Conservation (phyloP, 2,888 invertebrate species). For the Nephrotoma flavescens region DNA sequence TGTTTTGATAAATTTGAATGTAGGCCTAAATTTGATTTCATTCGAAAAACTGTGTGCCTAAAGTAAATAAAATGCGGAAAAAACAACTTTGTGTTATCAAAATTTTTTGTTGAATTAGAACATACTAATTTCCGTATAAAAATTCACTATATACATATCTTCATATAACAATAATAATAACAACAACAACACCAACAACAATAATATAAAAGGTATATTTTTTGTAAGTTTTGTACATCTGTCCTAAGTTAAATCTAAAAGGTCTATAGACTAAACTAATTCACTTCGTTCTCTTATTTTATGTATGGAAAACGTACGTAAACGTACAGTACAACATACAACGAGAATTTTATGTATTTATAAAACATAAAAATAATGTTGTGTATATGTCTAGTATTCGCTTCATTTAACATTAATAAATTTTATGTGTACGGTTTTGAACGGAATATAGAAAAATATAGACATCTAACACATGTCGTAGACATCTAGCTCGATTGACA, state of each 20-base stretch:
- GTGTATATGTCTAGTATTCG: neutral
- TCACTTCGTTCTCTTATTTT: neutral
- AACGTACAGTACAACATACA: neutral
- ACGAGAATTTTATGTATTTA: neutral
- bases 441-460: neutral
- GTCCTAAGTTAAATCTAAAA: neutral
- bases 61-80: neutral
- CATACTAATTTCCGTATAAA: neutral
- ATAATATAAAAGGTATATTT: neutral
- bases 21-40: neutral
- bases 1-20: neutral
- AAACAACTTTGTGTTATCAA: neutral
- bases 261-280: neutral
- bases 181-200: neutral
- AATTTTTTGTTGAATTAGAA: neutral
- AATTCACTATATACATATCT: neutral
- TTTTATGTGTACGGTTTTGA: neutral
- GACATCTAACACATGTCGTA: neutral
- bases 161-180: neutral
- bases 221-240: neutral
- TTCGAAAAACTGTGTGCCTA: neutral
- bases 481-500: neutral
- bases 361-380: neutral
- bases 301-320: neutral
- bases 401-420: neutral